Evolutionary conservation across 1,140 invertebrate genomes (phyloP).

Genomic region (Brachionus sp.): DNA sequence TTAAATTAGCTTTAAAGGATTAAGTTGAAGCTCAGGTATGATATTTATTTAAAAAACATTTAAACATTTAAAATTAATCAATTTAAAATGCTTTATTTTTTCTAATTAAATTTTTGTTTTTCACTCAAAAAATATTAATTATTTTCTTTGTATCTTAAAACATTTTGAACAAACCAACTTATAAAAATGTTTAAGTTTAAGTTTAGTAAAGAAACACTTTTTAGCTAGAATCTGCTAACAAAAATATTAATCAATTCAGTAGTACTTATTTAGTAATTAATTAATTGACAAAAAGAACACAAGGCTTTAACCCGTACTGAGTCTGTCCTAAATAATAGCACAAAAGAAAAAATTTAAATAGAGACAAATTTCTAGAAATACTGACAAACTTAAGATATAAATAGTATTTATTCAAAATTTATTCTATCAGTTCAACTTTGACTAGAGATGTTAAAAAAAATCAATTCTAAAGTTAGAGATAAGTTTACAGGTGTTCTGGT

Average conservation of each 20-base stretch:
- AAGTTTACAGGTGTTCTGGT: no score
- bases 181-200: no score
- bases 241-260: background rate
- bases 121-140: background rate
- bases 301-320: background rate
- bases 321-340: background rate
- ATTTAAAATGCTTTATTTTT: background rate
- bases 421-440: no score
- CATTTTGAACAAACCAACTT: background rate
- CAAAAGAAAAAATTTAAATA: background rate
- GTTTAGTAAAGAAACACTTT: background rate
- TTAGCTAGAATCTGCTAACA: background rate
- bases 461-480: no score
- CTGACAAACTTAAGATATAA: background rate
- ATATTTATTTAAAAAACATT: background rate
- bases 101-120: no score
- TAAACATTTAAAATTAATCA: background rate
- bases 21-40: background rate
- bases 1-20: background rate
- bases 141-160: background rate
- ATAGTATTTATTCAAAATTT: background rate
- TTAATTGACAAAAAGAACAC: background rate
- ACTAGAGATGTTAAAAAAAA: no score
- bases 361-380: conserved; percentile 3
- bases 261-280: background rate